Evolutionary conservation across 2,113 vertebrate species (phyloP).

Genomic region (Petrocephalus zakoni): DNA sequence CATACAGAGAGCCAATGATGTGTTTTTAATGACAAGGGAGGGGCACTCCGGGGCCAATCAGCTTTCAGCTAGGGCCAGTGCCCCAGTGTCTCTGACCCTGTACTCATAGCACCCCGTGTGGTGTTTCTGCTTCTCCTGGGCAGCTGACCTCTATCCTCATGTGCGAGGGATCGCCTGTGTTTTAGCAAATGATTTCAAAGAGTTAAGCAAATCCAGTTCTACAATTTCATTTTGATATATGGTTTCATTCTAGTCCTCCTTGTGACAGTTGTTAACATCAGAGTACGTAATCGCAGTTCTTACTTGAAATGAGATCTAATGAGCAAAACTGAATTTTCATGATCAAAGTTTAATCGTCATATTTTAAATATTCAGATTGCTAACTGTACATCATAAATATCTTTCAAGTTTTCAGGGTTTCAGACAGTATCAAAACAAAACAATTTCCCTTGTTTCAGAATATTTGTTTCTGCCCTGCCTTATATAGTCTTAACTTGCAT

Average conservation of each 20-base stretch:
- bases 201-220: neutral
- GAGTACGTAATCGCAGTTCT: neutral
- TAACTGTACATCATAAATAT: conserved; percentile 6
- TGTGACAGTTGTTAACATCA: neutral
- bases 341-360: neutral
- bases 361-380: neutral
- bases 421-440: neutral
- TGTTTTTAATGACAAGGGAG: neutral
- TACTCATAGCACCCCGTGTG: neutral
- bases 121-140: neutral
- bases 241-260: neutral
- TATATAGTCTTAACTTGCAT: neutral
- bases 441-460: neutral
- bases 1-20: too few species aligned
- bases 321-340: neutral
- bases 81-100: neutral
- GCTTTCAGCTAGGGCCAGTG: neutral
- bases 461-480: neutral
- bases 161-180: neutral
- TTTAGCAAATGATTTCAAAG: neutral
- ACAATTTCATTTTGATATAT: neutral
- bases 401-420: neutral
- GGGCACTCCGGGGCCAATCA: neutral
- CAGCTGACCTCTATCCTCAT: neutral
- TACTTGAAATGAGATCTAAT: neutral